Conservation (phyloP, 92 coral and sea anemone genomes). For the Epizoanthus scotinus region DNA sequence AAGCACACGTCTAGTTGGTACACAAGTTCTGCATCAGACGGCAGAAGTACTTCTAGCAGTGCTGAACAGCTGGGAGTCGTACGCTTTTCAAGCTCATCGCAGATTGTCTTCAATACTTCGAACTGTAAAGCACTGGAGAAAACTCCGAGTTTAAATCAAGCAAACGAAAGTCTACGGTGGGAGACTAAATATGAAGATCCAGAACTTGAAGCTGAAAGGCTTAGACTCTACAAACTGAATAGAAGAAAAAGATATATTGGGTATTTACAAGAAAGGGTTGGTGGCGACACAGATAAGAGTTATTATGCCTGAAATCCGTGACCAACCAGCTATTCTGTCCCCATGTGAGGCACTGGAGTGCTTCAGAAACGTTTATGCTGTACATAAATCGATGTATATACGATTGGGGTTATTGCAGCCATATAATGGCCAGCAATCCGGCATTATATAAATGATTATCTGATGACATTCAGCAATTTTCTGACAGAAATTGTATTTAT, state of each 20-base stretch:
- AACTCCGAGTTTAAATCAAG: conserved; percentile 30
- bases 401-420: too few species aligned
- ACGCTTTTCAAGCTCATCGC: conserved; percentile 29
- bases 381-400: not conserved
- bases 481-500: too few species aligned
- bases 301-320: conserved; percentile 20
- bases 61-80: conserved; percentile 53
- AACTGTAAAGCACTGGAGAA: conserved; percentile 14
- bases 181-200: conserved; percentile 56
- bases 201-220: conserved; percentile 69
- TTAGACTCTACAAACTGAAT: conserved; percentile 81
- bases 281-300: conserved; percentile 12
- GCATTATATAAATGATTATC: too few species aligned
- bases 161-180: conserved; percentile 86
- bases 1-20: conserved; percentile 37
- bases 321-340: not conserved
- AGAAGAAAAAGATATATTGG: conserved; percentile 90
- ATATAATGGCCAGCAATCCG: too few species aligned
- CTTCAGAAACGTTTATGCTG: not conserved
- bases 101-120: conserved; percentile 17
- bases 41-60: conserved; percentile 80
- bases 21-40: conserved; percentile 66
- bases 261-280: conserved; percentile 49
- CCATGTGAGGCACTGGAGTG: not conserved
- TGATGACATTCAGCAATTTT: too few species aligned